These are phyloP conservation scores for Thymelicus lineola DNA, from an alignment of 2,888 invertebrate genomes.

Conservation along the genomic window DNA sequence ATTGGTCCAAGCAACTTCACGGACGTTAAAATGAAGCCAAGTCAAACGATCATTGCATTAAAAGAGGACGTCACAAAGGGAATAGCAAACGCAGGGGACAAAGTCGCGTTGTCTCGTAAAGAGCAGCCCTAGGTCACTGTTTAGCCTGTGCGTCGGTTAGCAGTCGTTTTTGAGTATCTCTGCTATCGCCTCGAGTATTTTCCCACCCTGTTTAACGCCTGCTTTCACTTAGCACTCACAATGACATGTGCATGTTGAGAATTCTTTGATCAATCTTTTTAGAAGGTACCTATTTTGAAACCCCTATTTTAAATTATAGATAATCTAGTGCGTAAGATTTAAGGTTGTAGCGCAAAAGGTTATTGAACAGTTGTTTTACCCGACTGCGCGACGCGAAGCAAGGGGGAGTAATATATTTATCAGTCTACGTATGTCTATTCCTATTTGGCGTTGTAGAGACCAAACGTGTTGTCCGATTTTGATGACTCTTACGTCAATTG, in stretches of 20 bases:
- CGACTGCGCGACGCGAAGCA: no score
- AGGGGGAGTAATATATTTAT: no score
- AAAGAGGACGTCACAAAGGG: conserved; percentile 5
- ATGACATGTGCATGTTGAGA: not conserved
- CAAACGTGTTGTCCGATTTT: no score
- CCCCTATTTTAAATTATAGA: no score
- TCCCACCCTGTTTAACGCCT: not conserved
- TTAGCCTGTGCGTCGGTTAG: conserved; percentile 11
- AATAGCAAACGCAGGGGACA: not conserved
- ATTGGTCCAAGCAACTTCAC: not conserved
- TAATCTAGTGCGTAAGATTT: no score
- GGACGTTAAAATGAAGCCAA: not conserved
- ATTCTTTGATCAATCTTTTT: not conserved
- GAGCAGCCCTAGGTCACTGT: conserved; percentile 12
- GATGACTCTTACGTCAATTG: no score
- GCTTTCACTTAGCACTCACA: not conserved
- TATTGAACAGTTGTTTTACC: no score
- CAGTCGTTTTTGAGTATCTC: conserved; percentile 8
- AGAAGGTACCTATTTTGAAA: no score
- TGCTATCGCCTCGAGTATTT: conserved; percentile 8
- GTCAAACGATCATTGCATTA: conserved; percentile 5
- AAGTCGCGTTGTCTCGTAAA: not conserved
- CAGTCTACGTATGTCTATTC: no score
- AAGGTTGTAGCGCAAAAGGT: no score
- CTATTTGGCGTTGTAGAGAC: no score